Evolutionary conservation across 2,113 vertebrate genomes (phyloP).

Genomic region (Peromyscus leucopus): DNA sequence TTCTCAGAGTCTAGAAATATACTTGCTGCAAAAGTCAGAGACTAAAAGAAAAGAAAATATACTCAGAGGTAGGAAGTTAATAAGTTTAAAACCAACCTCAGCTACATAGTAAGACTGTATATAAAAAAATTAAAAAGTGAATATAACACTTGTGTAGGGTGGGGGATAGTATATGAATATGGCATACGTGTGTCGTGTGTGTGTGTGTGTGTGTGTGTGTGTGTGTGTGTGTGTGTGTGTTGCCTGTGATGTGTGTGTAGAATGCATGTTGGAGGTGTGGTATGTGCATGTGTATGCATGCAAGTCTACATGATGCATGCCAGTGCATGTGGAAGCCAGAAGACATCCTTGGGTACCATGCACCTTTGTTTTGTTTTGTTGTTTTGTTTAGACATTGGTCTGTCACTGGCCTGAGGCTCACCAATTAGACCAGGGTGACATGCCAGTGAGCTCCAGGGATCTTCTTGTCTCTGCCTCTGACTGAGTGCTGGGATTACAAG

Average conservation of each 20-base stretch:
- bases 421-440: neutral
- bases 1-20: slow-evolving; percentile 54
- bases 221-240: no score
- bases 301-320: neutral
- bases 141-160: neutral
- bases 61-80: no score
- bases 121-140: neutral
- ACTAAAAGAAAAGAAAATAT: slow-evolving; percentile 29
- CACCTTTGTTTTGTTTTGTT: neutral
- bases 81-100: neutral
- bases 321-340: neutral
- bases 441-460: neutral
- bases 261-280: neutral
- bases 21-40: neutral
- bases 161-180: neutral
- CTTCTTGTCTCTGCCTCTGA: no score
- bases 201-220: neutral
- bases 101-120: neutral
- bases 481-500: neutral
- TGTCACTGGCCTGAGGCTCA: neutral
- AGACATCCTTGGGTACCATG: neutral
- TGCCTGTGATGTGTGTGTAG: neutral
- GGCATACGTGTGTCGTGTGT: neutral
- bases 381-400: neutral
- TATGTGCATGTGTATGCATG: neutral